Evolutionary conservation across 2,888 invertebrate genomes (phyloP), one percentile per base, ranked within the genome.

Genomic region (Napeogenes inachia): DNA sequence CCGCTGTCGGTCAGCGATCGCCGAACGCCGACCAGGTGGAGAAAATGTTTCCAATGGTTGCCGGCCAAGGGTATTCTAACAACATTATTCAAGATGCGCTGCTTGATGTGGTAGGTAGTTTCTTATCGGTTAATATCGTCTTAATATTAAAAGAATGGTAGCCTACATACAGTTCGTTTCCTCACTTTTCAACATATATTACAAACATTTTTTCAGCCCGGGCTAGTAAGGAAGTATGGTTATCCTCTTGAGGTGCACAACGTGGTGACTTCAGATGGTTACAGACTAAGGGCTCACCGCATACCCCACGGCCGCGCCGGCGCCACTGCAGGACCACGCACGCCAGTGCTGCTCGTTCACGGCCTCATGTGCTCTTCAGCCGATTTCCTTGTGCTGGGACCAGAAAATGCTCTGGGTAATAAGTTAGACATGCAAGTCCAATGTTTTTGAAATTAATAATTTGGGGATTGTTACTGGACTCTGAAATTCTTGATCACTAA

Each of bases 301-400:
- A 95, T 97, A 56, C 91, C 92, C 0, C 91, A 91, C 38, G 91
- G 91, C 0, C 86, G 87, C 5, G 87, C 87, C 30, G 81, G n/a
- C 67, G 84, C 84, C 54, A 75, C 71, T 0, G 88, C 89, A 0
- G 80, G 77, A 30, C 86, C 84, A 21, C 92, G 87, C 63, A 92
- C 92, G 0, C 89, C 92, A 1, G 91, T 93, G 0, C 87, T 95
- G 13, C 59, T 95, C 35, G 91, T 94, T 79, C 95, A 95, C 71
- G 95, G 97, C 0, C 82, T 97, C 0, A 79, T 96, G 45, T 93
- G 93, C 54, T 93, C 94, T 6, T 94, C 96, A 0, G 92, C 94
- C 5, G 94, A 94, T 69, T 97, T 94, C 92, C 88, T 97, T 4
- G 81, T 95, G 60, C 93, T 94, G 82, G 94, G 94, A 0, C 94